Percentiles rank a stretch among this genome's conserved stretches.
Conservation (phyloP, 2,888 invertebrate species). For the Oscheius sp. region DNA sequence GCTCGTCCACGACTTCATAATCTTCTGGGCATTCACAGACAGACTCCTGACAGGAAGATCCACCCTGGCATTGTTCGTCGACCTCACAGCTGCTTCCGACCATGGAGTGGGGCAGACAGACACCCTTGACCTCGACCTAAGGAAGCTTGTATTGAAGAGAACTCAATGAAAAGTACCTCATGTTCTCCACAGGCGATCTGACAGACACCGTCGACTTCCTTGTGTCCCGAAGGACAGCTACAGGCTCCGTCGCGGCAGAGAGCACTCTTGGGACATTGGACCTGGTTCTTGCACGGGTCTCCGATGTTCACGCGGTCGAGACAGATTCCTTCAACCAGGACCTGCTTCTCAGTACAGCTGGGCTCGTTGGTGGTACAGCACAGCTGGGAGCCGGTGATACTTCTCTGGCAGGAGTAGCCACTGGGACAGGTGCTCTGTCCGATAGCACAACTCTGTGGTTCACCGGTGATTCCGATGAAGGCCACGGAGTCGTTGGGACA, state of each 20-base stretch:
- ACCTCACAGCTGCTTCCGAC: conserved; percentile 64
- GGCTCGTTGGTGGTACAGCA: conserved; percentile 69
- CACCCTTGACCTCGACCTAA: conserved; percentile 59
- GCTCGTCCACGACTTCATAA: conserved; percentile 58
- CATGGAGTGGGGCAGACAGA: conserved; percentile 60
- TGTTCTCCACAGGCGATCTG: conserved; percentile 58
- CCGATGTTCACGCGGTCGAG: conserved; percentile 63
- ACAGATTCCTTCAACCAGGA: conserved; percentile 68
- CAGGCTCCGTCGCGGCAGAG: conserved; percentile 67
- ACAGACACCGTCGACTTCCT: conserved; percentile 62
- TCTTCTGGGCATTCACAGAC: conserved; percentile 67
- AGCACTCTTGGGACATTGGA: conserved; percentile 65
- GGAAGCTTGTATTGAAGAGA: not conserved
- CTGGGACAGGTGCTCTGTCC: conserved; percentile 69
- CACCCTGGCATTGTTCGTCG: conserved; percentile 64
- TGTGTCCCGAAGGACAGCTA: conserved; percentile 63
- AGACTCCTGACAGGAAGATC: conserved; percentile 55
- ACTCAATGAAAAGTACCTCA: conserved; percentile 39
- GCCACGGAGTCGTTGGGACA: conserved; percentile 71
- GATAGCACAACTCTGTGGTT: conserved; percentile 70
- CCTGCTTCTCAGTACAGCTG: conserved; percentile 67
- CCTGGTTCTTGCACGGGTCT: conserved; percentile 65
- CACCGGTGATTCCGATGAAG: conserved; percentile 72
- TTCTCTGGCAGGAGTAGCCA: conserved; percentile 71
- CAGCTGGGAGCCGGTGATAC: conserved; percentile 67